Conservation (phyloP, 2,888 invertebrate species). For the Eristalis tenax region DNA sequence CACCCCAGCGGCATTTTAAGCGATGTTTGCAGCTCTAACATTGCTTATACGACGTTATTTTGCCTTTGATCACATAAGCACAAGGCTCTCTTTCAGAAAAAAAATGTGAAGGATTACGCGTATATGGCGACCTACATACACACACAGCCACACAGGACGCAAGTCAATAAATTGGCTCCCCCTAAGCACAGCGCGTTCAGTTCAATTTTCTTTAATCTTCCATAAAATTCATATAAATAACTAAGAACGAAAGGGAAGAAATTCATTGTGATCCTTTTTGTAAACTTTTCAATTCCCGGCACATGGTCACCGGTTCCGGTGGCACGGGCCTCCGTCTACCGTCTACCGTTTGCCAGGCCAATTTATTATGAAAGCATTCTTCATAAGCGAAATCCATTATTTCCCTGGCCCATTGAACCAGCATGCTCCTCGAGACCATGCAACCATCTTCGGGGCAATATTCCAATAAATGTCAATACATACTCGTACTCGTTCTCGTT, state of each 20-base stretch:
- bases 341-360: background rate
- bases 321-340: background rate
- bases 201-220: background rate
- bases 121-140: too few relatives aligned
- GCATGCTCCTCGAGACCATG: background rate
- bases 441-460: background rate
- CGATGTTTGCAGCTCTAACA: too few relatives aligned
- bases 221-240: background rate
- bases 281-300: background rate
- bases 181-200: background rate
- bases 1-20: too few relatives aligned
- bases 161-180: background rate
- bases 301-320: background rate
- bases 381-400: background rate
- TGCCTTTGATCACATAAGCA: too few relatives aligned
- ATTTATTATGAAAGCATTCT: background rate
- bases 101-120: too few relatives aligned
- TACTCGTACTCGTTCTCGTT: too few relatives aligned
- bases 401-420: background rate
- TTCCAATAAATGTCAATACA: slow-evolving; percentile 21
- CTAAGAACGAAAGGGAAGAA: background rate
- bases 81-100: too few relatives aligned
- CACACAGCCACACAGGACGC: background rate
- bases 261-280: background rate
- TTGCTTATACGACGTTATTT: too few relatives aligned